phyloP scores from a whole-genome alignment of 2,888 invertebrate genomes.

The Drosophila mayaguana region DNA sequence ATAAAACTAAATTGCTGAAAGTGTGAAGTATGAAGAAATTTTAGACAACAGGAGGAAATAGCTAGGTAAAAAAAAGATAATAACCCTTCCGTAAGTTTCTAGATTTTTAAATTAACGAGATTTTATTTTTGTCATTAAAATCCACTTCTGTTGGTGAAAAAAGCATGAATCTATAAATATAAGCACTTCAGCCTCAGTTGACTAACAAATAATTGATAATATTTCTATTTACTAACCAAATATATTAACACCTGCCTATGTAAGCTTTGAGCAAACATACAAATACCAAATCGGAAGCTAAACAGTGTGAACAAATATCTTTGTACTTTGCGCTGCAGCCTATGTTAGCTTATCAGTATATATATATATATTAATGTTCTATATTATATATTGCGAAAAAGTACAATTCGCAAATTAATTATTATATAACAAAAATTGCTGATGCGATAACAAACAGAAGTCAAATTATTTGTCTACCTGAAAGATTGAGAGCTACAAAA shows the following conservation, averaged over 20 bases:
- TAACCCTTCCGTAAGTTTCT: background rate
- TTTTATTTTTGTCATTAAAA: background rate
- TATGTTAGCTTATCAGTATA: conserved; percentile 31
- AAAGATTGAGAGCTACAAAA: conserved; percentile 12
- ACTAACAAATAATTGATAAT: background rate
- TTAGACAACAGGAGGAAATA: background rate
- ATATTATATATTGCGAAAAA: conserved; percentile 4
- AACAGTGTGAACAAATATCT: background rate
- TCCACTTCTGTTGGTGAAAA: background rate
- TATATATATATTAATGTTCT: background rate
- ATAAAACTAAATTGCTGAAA: background rate
- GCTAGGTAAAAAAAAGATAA: too few relatives aligned
- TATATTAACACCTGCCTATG: background rate
- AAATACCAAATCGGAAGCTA: conserved; percentile 9
- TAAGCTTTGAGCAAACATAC: background rate
- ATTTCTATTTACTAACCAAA: conserved; percentile 2
- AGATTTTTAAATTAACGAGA: background rate
- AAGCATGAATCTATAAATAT: background rate
- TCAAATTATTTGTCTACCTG: conserved; percentile 5
- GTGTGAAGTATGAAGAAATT: background rate
- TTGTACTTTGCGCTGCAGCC: background rate
- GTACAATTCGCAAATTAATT: conserved; percentile 34
- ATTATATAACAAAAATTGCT: conserved; percentile 41
- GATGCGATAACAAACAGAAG: conserved; percentile 28
- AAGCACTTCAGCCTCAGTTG: background rate